Conservation (phyloP, 2,113 vertebrate genomes). For the Electrona antarctica region DNA sequence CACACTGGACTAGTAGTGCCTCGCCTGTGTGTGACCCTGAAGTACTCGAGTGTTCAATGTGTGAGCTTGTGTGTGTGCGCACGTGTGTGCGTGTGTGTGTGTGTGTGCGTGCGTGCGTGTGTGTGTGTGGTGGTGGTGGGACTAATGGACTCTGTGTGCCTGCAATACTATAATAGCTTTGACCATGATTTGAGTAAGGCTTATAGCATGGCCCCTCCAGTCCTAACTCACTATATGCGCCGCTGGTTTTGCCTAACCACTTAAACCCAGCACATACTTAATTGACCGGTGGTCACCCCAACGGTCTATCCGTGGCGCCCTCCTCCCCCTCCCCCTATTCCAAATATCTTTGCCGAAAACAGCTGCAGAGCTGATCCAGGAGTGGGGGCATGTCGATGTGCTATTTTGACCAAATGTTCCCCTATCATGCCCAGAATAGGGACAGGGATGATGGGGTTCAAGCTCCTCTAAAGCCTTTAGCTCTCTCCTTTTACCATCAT, state of each 20-base stretch:
- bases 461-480: too few relatives aligned
- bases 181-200: constrained; percentile 63
- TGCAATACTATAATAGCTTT: constrained; percentile 63
- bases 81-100: not conserved
- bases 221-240: constrained; percentile 36
- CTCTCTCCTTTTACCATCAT: not conserved
- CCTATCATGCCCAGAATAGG: too few relatives aligned
- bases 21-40: not conserved
- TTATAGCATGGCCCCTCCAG: constrained; percentile 28
- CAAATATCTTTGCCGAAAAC: too few relatives aligned
- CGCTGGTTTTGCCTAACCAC: constrained; percentile 46
- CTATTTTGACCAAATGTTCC: too few relatives aligned
- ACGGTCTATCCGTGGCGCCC: constrained; percentile 2
- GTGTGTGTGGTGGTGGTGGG: constrained; percentile 14
- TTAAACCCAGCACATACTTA: too few relatives aligned
- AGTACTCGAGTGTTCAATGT: constrained; percentile 6
- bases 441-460: too few relatives aligned
- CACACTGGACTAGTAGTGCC: constrained; percentile 38
- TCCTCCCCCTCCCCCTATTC: not conserved
- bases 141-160: constrained; percentile 44
- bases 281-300: too few relatives aligned
- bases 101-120: constrained; percentile 5
- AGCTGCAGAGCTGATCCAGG: too few relatives aligned
- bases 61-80: not conserved
- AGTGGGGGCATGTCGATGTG: too few relatives aligned